Conservation (phyloP, 2,797 vertebrate species). For the Muscicapa comitata region DNA sequence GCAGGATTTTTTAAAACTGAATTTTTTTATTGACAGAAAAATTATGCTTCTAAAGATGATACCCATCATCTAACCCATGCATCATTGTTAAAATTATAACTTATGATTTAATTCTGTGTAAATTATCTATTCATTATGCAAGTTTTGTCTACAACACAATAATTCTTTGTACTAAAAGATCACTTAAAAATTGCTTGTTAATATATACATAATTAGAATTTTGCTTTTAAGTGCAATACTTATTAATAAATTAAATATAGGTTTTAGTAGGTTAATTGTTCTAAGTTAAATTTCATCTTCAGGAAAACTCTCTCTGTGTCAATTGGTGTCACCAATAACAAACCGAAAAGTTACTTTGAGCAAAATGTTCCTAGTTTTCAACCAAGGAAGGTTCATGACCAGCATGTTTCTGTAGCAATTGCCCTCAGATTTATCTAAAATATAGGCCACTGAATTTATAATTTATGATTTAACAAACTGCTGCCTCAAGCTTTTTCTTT, state of each 20-base stretch:
- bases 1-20: accelerated
- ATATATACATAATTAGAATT: not conserved
- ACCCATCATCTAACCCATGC: not conserved
- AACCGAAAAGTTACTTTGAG: not conserved
- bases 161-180: not conserved
- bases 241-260: not conserved
- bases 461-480: not conserved
- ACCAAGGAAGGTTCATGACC: not conserved
- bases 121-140: not conserved
- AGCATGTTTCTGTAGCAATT: not conserved
- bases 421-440: not conserved
- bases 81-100: not conserved
- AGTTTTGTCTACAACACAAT: not conserved
- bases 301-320: not conserved
- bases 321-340: not conserved
- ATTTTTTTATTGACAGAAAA: not conserved
- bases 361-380: not conserved
- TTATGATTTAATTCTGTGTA: not conserved
- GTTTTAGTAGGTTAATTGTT: not conserved
- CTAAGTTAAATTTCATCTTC: not conserved
- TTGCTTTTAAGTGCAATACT: not conserved
- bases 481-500: not conserved
- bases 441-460: not conserved
- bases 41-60: not conserved
- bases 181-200: not conserved